phyloP scores from a whole-genome alignment of 2,888 invertebrate species.

The Rambutsinella grinnellia region DNA sequence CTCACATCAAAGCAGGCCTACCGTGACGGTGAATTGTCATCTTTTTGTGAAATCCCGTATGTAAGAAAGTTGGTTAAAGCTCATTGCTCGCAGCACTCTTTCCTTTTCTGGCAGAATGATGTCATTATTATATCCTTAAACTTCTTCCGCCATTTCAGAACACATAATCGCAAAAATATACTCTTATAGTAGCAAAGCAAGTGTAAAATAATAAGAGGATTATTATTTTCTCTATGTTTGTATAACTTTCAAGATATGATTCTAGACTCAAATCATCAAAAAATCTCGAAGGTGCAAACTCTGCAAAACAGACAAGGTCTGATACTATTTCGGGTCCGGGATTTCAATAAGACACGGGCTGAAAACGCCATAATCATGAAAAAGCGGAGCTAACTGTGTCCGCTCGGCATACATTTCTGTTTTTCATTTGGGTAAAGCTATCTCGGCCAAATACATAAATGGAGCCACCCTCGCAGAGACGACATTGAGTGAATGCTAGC shows the following conservation, averaged over 20 bases:
- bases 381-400: neutral
- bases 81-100: neutral
- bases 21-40: constrained; percentile 35
- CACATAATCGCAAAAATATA: neutral
- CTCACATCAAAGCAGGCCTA: constrained; percentile 22
- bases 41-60: constrained; percentile 18
- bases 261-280: neutral
- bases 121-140: no score
- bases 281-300: constrained; percentile 8
- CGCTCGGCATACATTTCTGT: neutral
- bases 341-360: neutral
- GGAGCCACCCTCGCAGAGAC: neutral
- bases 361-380: neutral
- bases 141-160: no score
- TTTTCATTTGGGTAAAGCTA: no score
- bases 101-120: neutral
- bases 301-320: neutral
- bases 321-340: no score
- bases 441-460: no score
- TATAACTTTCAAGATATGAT: neutral
- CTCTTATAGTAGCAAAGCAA: neutral
- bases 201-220: neutral
- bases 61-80: constrained; percentile 21
- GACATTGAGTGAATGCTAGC: neutral
- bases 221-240: constrained; percentile 3